Evolutionary conservation across 2,113 vertebrate genomes (phyloP).

Genomic region (Aldabrachelys gigantea): DNA sequence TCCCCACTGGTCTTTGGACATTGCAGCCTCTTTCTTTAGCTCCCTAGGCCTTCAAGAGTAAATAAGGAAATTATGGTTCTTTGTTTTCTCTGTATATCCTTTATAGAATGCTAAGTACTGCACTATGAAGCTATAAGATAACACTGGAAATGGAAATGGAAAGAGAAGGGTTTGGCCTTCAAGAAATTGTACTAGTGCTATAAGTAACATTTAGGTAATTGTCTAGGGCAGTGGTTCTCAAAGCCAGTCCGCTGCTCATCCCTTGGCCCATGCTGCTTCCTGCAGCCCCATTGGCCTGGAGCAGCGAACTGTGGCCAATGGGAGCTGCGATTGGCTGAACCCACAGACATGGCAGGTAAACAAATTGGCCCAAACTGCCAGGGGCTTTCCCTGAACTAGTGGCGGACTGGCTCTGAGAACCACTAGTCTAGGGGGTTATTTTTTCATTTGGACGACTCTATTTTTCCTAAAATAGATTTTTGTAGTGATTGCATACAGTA

Average conservation of each 20-base stretch:
- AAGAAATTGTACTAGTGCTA: neutral
- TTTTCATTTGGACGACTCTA: neutral
- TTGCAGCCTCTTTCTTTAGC: neutral
- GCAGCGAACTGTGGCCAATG: too few relatives aligned
- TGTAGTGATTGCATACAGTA: neutral
- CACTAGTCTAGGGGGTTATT: neutral
- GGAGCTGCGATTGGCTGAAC: too few relatives aligned
- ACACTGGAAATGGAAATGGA: constrained; percentile 19
- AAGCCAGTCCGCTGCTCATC: too few relatives aligned
- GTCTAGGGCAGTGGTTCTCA: neutral
- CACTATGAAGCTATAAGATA: neutral
- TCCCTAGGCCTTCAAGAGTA: neutral
- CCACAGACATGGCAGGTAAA: too few relatives aligned
- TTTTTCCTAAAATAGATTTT: neutral
- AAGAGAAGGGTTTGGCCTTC: neutral
- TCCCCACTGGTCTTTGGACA: neutral
- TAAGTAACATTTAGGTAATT: neutral
- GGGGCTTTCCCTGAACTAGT: too few relatives aligned
- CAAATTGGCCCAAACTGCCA: too few relatives aligned
- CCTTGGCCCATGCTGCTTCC: too few relatives aligned
- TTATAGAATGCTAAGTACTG: neutral
- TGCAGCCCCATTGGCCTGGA: too few relatives aligned
- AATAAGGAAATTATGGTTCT: neutral
- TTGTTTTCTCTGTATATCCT: neutral
- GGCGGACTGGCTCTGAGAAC: too few relatives aligned